A percentile compares a stretch with the other conserved stretches of the same genome.
These are phyloP conservation scores for Diachrysia chrysitis DNA, from an alignment of 2,888 invertebrate species.

Conservation along the genomic window DNA sequence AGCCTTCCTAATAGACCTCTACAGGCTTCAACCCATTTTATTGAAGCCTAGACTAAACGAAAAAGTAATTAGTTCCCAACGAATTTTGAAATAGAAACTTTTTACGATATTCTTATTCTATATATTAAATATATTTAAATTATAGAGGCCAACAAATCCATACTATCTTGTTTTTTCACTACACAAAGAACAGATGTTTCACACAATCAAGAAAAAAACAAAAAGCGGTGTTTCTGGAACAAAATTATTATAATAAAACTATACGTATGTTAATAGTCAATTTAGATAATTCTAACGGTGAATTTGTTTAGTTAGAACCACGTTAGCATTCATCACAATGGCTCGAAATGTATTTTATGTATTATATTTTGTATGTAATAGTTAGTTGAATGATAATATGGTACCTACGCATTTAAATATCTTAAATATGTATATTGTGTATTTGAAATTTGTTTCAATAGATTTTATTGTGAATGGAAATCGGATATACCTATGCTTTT, in stretches of 20 bases:
- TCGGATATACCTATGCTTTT: background rate
- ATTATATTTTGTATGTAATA: constrained; percentile 36
- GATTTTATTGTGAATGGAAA: background rate
- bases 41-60: no score
- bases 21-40: no score
- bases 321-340: constrained; percentile 51
- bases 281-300: constrained; percentile 55
- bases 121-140: no score
- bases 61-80: no score
- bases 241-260: constrained; percentile 61
- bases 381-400: constrained; percentile 8
- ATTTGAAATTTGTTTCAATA: background rate
- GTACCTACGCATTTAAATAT: background rate
- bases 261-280: constrained; percentile 63
- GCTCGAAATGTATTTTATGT: constrained; percentile 35
- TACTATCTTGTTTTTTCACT: background rate
- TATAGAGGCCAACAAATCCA: background rate
- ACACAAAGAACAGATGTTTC: constrained; percentile 9
- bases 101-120: no score
- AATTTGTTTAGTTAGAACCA: constrained; percentile 46
- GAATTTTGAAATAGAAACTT: no score
- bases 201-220: constrained; percentile 31
- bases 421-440: background rate
- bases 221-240: constrained; percentile 45
- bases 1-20: no score